Conservation (phyloP, 2,797 vertebrate species). For the Lepus townsendii region DNA sequence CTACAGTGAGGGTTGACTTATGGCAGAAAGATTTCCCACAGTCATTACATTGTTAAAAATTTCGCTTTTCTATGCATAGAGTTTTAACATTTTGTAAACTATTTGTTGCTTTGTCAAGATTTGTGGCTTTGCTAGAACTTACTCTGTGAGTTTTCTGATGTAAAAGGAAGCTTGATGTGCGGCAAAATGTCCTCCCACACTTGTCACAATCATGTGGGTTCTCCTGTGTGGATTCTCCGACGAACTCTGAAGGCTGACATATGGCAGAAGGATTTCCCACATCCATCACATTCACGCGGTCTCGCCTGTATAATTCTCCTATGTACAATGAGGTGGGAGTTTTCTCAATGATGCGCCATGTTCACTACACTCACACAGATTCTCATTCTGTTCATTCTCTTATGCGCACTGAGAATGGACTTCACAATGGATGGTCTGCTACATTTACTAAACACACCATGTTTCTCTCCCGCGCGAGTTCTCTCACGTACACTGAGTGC, state of each 20-base stretch:
- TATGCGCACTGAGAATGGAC: conserved; percentile 21
- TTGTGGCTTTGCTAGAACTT: not conserved
- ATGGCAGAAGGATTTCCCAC: conserved; percentile 35
- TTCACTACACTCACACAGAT: not conserved
- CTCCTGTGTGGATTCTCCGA: conserved; percentile 44
- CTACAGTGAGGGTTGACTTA: not conserved
- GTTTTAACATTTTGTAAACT: not conserved
- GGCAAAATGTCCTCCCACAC: conserved; percentile 63
- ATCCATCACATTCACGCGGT: not conserved
- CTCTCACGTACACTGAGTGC: conserved; percentile 58
- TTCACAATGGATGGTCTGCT: not conserved
- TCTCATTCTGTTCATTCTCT: conserved; percentile 52
- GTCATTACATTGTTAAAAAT: not conserved
- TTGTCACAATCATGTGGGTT: conserved; percentile 12
- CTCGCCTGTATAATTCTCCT: conserved; percentile 32
- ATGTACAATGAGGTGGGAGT: not conserved
- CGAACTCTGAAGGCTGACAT: conserved; percentile 35
- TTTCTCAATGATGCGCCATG: not conserved
- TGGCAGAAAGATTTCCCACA: conserved; percentile 41
- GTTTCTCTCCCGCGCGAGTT: conserved; percentile 62
- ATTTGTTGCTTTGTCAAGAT: not conserved
- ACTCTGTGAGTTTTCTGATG: conserved; percentile 53
- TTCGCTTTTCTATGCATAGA: not conserved
- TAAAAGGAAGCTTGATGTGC: conserved; percentile 54
- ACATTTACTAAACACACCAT: conserved; percentile 25